These are phyloP conservation scores for Coreoperca whiteheadi DNA, from an alignment of 2,113 vertebrate genomes.

Conservation along the genomic window DNA sequence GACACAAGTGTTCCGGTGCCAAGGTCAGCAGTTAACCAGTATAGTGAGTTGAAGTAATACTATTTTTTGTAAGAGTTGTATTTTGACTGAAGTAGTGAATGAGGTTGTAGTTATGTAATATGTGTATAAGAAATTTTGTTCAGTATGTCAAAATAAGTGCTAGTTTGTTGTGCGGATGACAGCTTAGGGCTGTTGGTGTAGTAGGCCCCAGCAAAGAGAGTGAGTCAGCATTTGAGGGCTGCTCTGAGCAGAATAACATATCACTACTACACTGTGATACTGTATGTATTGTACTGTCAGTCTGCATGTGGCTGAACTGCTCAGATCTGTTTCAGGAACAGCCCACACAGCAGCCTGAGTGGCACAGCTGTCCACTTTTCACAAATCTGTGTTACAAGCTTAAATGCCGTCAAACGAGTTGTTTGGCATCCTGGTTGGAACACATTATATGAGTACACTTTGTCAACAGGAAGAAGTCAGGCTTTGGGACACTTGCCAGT, in stretches of 20 bases:
- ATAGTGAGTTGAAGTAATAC: background rate
- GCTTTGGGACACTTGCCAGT: background rate
- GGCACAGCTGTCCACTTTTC: constrained; percentile 45
- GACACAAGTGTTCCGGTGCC: background rate
- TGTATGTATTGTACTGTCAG: constrained; percentile 42
- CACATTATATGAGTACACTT: background rate
- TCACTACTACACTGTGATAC: constrained; percentile 29
- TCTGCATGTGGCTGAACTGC: constrained; percentile 29
- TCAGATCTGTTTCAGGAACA: constrained; percentile 43
- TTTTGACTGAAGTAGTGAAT: background rate
- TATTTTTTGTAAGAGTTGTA: background rate
- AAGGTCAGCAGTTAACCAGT: constrained; percentile 37
- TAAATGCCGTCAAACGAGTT: constrained; percentile 36
- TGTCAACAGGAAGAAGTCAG: constrained; percentile 2
- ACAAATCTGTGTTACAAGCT: constrained; percentile 44
- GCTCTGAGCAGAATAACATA: constrained; percentile 51
- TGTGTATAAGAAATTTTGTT: background rate
- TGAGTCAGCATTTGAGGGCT: constrained; percentile 62
- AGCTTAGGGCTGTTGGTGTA: constrained; percentile 41
- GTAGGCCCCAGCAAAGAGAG: constrained; percentile 28
- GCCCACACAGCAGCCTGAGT: constrained; percentile 40
- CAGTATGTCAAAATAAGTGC: constrained; percentile 3
- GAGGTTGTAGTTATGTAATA: background rate
- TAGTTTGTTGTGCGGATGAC: constrained; percentile 42
- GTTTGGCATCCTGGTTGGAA: constrained; percentile 10